Conservation (phyloP, 2,888 invertebrate genomes). For the Cataglyphis rosenhaueri region DNA sequence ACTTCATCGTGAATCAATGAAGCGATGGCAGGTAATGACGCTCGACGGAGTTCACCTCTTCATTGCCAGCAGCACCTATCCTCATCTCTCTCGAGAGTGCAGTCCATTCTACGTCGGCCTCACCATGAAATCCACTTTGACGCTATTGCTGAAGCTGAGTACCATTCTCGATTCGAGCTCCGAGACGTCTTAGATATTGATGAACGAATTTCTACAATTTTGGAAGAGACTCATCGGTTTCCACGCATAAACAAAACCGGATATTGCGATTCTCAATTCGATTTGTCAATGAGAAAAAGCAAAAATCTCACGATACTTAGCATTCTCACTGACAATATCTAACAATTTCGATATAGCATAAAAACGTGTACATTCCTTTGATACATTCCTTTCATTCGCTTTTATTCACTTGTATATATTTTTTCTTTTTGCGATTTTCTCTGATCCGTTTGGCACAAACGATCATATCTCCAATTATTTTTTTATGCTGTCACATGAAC, state of each 20-base stretch:
- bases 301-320: background rate
- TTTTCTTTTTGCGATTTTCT: background rate
- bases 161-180: slow-evolving; percentile 57
- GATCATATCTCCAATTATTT: slow-evolving; percentile 29
- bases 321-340: background rate
- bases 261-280: background rate
- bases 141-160: slow-evolving; percentile 60
- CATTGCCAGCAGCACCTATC: slow-evolving; percentile 54
- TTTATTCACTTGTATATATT: background rate
- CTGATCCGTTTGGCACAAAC: background rate
- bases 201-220: slow-evolving; percentile 59
- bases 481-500: slow-evolving; percentile 34
- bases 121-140: slow-evolving; percentile 69
- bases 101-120: slow-evolving; percentile 65
- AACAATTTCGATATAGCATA: background rate
- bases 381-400: background rate
- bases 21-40: slow-evolving; percentile 68
- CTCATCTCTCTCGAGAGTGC: slow-evolving; percentile 39
- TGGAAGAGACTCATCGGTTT: background rate
- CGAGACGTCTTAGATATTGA: slow-evolving; percentile 50
- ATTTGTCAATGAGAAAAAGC: background rate
- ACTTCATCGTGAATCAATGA: slow-evolving; percentile 69
- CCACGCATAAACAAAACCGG: slow-evolving; percentile 15
- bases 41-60: slow-evolving; percentile 65
- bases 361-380: background rate